Conservation (phyloP, 1,140 invertebrate species). For the Cephus cinctus region DNA sequence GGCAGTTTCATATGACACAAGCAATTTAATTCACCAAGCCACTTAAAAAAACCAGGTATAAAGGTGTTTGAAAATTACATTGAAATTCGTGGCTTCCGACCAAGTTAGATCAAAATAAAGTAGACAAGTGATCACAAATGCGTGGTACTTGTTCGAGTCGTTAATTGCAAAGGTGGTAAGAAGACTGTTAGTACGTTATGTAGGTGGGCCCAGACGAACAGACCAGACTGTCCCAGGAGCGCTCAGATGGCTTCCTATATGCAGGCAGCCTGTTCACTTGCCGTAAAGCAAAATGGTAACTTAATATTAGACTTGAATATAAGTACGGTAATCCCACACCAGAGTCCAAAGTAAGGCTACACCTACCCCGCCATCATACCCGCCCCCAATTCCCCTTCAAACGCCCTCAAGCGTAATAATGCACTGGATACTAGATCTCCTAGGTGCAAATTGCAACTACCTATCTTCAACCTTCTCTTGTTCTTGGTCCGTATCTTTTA, state of each 20-base stretch:
- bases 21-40: too few relatives aligned
- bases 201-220: conserved; percentile 43
- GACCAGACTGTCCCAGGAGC: conserved; percentile 49
- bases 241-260: conserved; percentile 57
- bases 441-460: conserved; percentile 38
- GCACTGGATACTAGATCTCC: conserved; percentile 43
- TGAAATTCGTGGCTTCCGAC: too few relatives aligned
- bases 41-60: too few relatives aligned
- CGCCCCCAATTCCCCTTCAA: conserved; percentile 14
- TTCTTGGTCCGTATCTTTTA: too few relatives aligned
- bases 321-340: conserved; percentile 57
- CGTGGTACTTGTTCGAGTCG: too few relatives aligned
- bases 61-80: too few relatives aligned
- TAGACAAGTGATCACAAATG: too few relatives aligned
- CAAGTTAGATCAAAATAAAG: too few relatives aligned
- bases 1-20: too few relatives aligned
- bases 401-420: conserved; percentile 44
- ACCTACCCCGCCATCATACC: conserved; percentile 32
- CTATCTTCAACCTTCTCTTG: too few relatives aligned
- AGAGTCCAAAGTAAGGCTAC: conserved; percentile 54
- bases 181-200: too few relatives aligned
- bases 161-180: too few relatives aligned
- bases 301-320: conserved; percentile 57
- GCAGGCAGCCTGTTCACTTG: conserved; percentile 57
- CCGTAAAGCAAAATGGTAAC: conserved; percentile 58